Conservation (phyloP, 2,113 vertebrate genomes). For the Phylloscopus trochilus region DNA sequence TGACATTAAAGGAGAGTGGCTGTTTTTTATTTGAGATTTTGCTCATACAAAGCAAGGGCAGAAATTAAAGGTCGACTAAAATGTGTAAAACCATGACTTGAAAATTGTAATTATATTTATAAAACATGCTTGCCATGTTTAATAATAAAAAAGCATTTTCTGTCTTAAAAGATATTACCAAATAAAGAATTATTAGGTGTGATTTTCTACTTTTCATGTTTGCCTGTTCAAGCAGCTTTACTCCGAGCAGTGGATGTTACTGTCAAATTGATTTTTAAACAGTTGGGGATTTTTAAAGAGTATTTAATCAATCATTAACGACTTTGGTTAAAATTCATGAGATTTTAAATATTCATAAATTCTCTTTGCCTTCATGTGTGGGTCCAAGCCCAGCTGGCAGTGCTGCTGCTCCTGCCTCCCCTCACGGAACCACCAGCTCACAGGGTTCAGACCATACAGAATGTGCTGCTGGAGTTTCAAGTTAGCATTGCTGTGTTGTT, state of each 20-base stretch:
- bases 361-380: background rate
- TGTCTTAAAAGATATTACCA: background rate
- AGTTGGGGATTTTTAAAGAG: background rate
- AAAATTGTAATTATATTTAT: background rate
- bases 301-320: slow-evolving; percentile 47
- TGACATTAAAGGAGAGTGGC: background rate
- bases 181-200: background rate
- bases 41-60: background rate
- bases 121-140: background rate
- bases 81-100: background rate
- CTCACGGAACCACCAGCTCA: accelerated
- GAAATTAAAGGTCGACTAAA: background rate
- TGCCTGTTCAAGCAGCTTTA: background rate
- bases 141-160: background rate
- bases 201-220: background rate
- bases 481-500: background rate
- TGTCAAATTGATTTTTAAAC: slow-evolving; percentile 37
- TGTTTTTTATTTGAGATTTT: background rate
- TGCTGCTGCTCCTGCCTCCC: background rate
- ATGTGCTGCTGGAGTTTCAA: background rate
- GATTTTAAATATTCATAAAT: slow-evolving; percentile 32
- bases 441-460: background rate
- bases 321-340: slow-evolving; percentile 32
- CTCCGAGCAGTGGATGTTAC: background rate
- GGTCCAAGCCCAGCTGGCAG: background rate